These are phyloP conservation scores for Catharus minimus DNA, from an alignment of 2,113 vertebrate species.

Conservation along the genomic window DNA sequence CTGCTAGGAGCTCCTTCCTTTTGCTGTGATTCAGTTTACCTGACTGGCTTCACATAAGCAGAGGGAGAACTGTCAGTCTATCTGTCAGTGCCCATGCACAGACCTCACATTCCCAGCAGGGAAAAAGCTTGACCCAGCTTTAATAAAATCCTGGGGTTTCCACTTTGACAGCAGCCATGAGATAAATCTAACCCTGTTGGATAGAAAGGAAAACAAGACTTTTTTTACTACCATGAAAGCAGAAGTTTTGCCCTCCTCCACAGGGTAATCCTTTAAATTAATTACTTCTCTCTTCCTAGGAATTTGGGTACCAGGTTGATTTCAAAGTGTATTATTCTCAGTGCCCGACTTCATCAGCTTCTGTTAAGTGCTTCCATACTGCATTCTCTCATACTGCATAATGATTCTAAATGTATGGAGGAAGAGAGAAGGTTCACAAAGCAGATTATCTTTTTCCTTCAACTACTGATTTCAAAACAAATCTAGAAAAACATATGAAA, in stretches of 20 bases:
- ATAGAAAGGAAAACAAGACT: background rate
- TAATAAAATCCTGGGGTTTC: background rate
- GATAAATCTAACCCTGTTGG: background rate
- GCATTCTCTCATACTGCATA: background rate
- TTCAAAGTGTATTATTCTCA: background rate
- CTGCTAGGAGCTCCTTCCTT: background rate
- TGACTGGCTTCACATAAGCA: background rate
- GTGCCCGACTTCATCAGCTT: background rate
- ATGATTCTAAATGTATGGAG: background rate
- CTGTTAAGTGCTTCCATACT: background rate
- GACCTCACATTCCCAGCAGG: background rate
- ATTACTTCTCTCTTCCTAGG: background rate
- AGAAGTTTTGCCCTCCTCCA: background rate
- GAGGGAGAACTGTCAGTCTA: background rate
- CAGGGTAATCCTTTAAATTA: background rate
- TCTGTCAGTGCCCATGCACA: background rate
- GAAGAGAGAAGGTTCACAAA: background rate
- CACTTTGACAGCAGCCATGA: background rate
- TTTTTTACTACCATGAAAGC: background rate
- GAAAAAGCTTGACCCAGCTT: background rate
- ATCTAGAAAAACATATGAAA: background rate
- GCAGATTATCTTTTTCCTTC: background rate
- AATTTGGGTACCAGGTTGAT: background rate
- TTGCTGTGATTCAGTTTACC: background rate
- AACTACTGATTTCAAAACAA: background rate